These are phyloP conservation scores for Onthophagus sagittarius DNA, from an alignment of 2,888 invertebrate genomes.

Conservation along the genomic window DNA sequence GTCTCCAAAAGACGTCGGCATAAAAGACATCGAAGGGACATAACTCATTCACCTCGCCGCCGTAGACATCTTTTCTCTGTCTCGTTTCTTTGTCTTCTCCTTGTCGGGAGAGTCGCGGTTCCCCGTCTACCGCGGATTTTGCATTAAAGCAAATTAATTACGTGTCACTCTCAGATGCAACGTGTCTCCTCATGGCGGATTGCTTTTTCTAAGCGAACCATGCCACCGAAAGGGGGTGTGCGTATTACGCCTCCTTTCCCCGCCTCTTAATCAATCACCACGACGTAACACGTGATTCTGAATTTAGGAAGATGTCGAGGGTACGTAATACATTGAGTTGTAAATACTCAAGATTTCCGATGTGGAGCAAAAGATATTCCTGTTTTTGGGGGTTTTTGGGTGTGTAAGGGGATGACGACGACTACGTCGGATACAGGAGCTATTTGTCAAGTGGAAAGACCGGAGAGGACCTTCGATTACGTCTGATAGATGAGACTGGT, in stretches of 20 bases:
- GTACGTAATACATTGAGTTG: neutral
- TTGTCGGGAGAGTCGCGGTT: neutral
- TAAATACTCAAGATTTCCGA: neutral
- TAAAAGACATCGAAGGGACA: neutral
- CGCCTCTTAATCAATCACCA: neutral
- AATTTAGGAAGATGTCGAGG: neutral
- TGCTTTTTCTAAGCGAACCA: too few relatives aligned
- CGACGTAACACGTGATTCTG: conserved; percentile 7
- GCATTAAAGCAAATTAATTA: conserved; percentile 24
- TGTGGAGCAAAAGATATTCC: neutral
- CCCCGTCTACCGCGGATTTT: neutral
- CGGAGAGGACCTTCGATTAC: conserved; percentile 37
- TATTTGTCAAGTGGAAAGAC: conserved; percentile 40
- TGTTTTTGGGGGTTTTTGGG: neutral
- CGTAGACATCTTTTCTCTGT: neutral
- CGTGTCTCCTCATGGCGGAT: conserved; percentile 16
- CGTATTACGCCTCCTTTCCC: neutral
- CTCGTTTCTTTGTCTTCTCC: neutral
- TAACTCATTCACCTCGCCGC: neutral
- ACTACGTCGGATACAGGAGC: conserved; percentile 21
- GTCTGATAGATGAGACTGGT: conserved; percentile 36
- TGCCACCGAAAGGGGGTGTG: too few relatives aligned
- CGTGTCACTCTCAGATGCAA: conserved; percentile 19
- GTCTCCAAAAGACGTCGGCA: neutral
- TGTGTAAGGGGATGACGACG: neutral